Conservation (phyloP, 1,140 invertebrate genomes). For the Drosophila rhopaloa region DNA sequence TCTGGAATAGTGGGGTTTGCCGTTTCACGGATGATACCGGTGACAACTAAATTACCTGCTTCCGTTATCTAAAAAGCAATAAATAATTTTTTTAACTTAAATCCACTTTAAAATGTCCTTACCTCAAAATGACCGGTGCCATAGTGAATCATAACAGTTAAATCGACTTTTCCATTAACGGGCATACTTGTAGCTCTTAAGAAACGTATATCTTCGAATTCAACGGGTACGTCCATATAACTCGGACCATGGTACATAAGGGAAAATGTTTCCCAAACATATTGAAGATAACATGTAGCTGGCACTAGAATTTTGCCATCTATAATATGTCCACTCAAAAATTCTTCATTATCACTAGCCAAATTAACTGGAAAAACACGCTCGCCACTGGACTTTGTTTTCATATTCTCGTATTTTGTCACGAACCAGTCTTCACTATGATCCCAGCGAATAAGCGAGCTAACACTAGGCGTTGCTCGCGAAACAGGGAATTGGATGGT, state of each 20-base stretch:
- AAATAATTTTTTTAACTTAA: not conserved
- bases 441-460: constrained; percentile 94
- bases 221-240: constrained; percentile 91
- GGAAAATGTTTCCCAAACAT: constrained; percentile 95
- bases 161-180: constrained; percentile 88
- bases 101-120: not conserved
- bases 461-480: constrained; percentile 90
- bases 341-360: constrained; percentile 90
- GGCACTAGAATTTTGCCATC: constrained; percentile 95
- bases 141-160: constrained; percentile 93
- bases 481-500: constrained; percentile 91
- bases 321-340: constrained; percentile 93
- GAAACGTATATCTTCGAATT: constrained; percentile 95
- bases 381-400: constrained; percentile 86
- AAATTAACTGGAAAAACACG: constrained; percentile 87
- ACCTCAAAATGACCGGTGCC: constrained; percentile 92
- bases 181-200: constrained; percentile 92
- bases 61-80: constrained; percentile 88
- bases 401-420: constrained; percentile 82
- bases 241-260: constrained; percentile 89
- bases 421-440: constrained; percentile 92
- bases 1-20: constrained; percentile 85
- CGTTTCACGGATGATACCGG: constrained; percentile 88
- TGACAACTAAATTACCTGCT: constrained; percentile 91
- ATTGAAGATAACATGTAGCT: constrained; percentile 93